A percentile compares a stretch with the other conserved stretches of the same genome.
Conservation (phyloP, 2,113 vertebrate species). For the Cranoglanis bouderius region DNA sequence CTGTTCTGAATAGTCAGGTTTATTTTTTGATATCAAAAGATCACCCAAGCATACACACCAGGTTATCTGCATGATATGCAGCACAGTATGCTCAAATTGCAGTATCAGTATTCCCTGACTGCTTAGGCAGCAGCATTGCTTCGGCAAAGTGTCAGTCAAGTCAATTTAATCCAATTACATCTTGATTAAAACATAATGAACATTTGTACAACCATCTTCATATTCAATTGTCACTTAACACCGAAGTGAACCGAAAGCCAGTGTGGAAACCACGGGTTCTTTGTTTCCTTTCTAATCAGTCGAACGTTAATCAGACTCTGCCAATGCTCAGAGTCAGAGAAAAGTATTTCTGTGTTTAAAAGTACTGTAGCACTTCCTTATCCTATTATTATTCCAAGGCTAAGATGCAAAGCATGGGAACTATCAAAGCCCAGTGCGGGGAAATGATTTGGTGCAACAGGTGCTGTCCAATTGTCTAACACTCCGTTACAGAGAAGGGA, state of each 20-base stretch:
- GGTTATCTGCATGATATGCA: neutral
- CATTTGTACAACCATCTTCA: conserved; percentile 51
- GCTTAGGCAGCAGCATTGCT: neutral
- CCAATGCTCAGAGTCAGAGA: conserved; percentile 5
- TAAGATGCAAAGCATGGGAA: neutral
- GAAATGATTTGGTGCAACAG: neutral
- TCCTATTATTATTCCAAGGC: neutral
- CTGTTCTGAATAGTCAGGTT: neutral
- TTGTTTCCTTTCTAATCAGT: conserved; percentile 43
- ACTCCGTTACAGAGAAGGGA: conserved; percentile 21
- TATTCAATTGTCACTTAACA: conserved; percentile 48
- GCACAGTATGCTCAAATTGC: neutral
- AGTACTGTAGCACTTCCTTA: neutral
- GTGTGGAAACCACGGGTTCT: conserved; percentile 16
- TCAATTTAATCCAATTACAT: conserved; percentile 48
- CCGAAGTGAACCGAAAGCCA: conserved; percentile 33
- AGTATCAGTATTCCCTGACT: conserved; percentile 25
- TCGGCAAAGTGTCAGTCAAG: conserved; percentile 42
- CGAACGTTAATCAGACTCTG: conserved; percentile 33
- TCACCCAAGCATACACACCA: neutral
- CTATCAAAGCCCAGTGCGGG: neutral
- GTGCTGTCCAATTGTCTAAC: conserved; percentile 17
- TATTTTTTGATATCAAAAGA: conserved; percentile 2
- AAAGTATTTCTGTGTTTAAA: conserved; percentile 1
- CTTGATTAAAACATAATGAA: conserved; percentile 54